Conservation (phyloP, 2,888 invertebrate genomes). For the Scrobipalpa costella region DNA sequence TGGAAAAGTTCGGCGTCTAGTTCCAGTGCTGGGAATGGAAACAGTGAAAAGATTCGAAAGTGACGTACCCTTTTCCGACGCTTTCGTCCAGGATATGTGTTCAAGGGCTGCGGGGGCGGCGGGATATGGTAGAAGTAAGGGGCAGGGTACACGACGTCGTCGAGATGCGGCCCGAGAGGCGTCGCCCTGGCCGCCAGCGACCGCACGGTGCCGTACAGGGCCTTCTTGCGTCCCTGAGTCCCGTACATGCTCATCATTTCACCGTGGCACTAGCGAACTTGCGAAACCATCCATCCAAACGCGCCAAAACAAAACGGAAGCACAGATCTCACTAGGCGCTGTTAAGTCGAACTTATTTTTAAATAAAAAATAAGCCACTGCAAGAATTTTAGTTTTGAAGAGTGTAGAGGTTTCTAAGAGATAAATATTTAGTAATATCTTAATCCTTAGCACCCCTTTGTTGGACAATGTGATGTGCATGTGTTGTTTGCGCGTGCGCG, state of each 20-base stretch:
- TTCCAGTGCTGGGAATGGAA: neutral
- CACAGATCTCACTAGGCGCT: slow-evolving; percentile 34
- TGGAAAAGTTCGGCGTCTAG: neutral
- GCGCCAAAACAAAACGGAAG: slow-evolving; percentile 40
- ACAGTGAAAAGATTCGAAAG: neutral
- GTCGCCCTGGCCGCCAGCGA: slow-evolving; percentile 62
- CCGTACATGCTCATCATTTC: slow-evolving; percentile 68
- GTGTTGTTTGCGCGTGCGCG: slow-evolving; percentile 47
- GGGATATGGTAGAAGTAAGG: slow-evolving; percentile 71
- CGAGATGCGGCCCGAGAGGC: slow-evolving; percentile 53
- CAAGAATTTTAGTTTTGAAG: slow-evolving; percentile 33
- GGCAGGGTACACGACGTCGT: slow-evolving; percentile 64
- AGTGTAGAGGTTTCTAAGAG: slow-evolving; percentile 53
- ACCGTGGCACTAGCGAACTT: slow-evolving; percentile 41
- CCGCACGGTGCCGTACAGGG: slow-evolving; percentile 71
- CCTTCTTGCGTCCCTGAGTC: slow-evolving; percentile 60
- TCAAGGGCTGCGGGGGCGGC: slow-evolving; percentile 66
- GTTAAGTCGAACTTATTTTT: slow-evolving; percentile 66
- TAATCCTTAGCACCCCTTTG: slow-evolving; percentile 61
- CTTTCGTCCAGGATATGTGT: slow-evolving; percentile 75
- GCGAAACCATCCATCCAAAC: slow-evolving; percentile 41
- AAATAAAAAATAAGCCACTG: slow-evolving; percentile 69
- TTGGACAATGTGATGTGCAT: slow-evolving; percentile 30
- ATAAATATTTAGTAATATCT: slow-evolving; percentile 71
- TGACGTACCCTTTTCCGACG: slow-evolving; percentile 68